Percentiles rank a stretch among this genome's conserved stretches.
phyloP scores from a whole-genome alignment of 2,797 vertebrate species.

The Lemur catta region DNA sequence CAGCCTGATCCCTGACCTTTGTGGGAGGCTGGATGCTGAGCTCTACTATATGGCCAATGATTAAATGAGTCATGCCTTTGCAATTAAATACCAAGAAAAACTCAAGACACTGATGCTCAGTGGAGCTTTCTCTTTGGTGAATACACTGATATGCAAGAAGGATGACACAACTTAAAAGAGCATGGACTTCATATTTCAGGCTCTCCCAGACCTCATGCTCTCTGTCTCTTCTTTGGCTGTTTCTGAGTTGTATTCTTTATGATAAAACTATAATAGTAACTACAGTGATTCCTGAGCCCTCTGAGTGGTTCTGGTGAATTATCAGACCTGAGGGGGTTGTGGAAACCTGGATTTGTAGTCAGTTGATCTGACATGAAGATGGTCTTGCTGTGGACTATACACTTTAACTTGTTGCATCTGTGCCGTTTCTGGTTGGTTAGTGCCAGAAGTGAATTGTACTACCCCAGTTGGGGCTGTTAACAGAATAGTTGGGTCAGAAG shows the following conservation, averaged over 20 bases:
- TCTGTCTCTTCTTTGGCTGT: neutral
- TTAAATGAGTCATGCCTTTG: neutral
- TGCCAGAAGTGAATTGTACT: neutral
- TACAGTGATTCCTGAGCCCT: neutral
- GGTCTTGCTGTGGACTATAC: neutral
- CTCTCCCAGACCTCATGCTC: rapidly evolving
- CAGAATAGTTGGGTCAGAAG: neutral
- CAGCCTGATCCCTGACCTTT: neutral
- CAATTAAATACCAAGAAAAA: neutral
- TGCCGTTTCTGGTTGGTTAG: neutral
- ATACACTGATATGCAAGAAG: neutral
- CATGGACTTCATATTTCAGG: neutral
- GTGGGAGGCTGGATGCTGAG: neutral
- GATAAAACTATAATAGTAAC: neutral
- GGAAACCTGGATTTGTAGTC: neutral
- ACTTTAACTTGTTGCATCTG: neutral
- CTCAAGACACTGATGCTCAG: no score
- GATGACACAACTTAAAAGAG: no score
- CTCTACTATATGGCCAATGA: neutral
- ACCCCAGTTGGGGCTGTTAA: neutral
- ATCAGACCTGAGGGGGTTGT: neutral
- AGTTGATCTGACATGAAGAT: neutral
- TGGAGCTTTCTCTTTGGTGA: neutral
- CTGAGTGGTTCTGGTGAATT: neutral
- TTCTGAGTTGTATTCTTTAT: neutral